phyloP scores from a whole-genome alignment of 1,140 invertebrate genomes.

The Cyphomyrmex costatus region DNA sequence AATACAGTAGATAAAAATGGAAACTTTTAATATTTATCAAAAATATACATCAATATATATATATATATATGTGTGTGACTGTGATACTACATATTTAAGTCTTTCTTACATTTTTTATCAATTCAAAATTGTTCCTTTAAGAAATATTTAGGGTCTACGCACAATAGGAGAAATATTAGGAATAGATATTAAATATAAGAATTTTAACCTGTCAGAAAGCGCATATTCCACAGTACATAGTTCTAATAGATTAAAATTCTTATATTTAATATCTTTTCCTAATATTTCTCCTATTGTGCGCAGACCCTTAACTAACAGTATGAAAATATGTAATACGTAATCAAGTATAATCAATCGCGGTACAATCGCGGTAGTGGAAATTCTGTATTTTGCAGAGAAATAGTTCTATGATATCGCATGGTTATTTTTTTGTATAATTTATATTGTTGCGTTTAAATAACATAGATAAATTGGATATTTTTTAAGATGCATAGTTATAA shows the following conservation, averaged over 20 bases:
- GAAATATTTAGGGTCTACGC: no score
- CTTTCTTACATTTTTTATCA: no score
- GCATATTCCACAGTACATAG: constrained; percentile 47
- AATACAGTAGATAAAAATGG: no score
- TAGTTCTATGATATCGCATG: neutral
- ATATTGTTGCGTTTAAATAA: neutral
- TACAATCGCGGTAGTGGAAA: neutral
- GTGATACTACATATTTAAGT: no score
- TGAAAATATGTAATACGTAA: neutral
- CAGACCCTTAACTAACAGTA: neutral
- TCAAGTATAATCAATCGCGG: neutral
- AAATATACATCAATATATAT: no score
- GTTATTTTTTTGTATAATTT: constrained; percentile 11
- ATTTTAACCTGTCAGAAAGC: no score
- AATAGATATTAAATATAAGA: neutral
- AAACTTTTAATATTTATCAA: no score
- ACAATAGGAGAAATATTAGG: no score
- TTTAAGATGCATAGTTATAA: neutral
- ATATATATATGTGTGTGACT: no score
- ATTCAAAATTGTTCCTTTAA: no score
- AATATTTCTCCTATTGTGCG: no score
- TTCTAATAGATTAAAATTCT: constrained; percentile 43
- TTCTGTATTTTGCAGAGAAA: neutral
- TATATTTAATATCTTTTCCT: no score
- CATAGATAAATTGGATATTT: neutral